Conservation (phyloP, 2,888 invertebrate genomes). For the Galerucella nymphaeae region DNA sequence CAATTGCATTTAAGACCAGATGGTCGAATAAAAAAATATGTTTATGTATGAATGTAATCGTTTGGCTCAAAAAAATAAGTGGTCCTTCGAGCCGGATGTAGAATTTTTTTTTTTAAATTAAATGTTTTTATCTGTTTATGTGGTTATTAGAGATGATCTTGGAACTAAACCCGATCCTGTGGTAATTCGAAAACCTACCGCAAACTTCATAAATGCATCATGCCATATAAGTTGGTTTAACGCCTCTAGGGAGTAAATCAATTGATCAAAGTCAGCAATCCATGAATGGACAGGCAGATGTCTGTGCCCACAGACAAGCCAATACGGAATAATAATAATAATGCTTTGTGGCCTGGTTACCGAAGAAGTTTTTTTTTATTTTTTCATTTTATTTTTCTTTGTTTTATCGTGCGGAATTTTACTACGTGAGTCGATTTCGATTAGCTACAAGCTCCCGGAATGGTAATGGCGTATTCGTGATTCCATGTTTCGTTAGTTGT, state of each 20-base stretch:
- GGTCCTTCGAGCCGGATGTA: too few species aligned
- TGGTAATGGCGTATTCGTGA: not conserved
- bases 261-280: constrained; percentile 31
- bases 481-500: not conserved
- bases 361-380: constrained; percentile 10
- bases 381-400: not conserved
- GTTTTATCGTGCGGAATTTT: not conserved
- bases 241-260: constrained; percentile 18
- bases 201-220: not conserved
- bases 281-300: constrained; percentile 35
- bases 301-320: constrained; percentile 24
- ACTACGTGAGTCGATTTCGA: not conserved
- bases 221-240: not conserved
- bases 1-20: not conserved
- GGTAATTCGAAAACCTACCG: not conserved
- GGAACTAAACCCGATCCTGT: not conserved
- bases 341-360: constrained; percentile 7
- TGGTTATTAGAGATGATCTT: not conserved
- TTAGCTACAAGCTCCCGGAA: not conserved
- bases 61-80: too few species aligned
- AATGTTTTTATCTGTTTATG: not conserved
- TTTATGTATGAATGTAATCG: not conserved
- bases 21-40: not conserved
- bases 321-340: constrained; percentile 29
- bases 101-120: too few species aligned